Evolutionary conservation across 1,140 invertebrate genomes (phyloP).

Genomic region (Drosophila burlai): DNA sequence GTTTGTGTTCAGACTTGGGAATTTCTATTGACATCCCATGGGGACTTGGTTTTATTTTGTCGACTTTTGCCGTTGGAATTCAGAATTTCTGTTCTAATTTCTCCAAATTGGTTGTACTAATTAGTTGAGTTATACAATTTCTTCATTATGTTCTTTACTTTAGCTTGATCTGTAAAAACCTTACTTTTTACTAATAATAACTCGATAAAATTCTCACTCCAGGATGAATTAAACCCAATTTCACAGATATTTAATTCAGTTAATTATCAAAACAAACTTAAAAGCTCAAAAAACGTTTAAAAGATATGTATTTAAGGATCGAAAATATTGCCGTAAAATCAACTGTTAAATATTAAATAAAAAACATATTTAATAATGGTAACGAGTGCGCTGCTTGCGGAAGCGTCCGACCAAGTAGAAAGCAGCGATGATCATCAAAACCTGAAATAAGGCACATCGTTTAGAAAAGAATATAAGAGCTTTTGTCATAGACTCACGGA

Average conservation of each 20-base stretch:
- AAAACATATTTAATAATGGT: constrained; percentile 46
- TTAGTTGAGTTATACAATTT: too few relatives aligned
- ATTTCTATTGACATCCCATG: not conserved
- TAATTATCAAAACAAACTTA: not conserved
- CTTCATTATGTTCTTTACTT: not conserved
- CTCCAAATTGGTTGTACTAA: too few relatives aligned
- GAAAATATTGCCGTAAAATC: not conserved
- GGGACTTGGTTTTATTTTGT: not conserved
- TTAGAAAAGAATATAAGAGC: not conserved
- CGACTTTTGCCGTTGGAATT: too few relatives aligned
- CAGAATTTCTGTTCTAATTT: too few relatives aligned
- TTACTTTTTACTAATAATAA: too few relatives aligned
- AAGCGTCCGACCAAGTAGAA: constrained; percentile 73
- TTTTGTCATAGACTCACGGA: constrained; percentile 34
- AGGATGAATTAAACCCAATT: not conserved
- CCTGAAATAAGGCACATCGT: constrained; percentile 35
- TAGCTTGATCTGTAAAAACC: not conserved
- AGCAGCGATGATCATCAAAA: constrained; percentile 59
- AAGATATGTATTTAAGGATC: not conserved
- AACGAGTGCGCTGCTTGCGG: constrained; percentile 65
- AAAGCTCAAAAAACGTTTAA: not conserved
- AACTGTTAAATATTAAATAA: not conserved
- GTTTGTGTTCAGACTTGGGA: not conserved
- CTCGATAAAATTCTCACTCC: too few relatives aligned
- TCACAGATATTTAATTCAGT: not conserved